Base-by-base conservation (phyloP, 2,113 vertebrate genomes). In the Periophthalmus modestus region DNA sequence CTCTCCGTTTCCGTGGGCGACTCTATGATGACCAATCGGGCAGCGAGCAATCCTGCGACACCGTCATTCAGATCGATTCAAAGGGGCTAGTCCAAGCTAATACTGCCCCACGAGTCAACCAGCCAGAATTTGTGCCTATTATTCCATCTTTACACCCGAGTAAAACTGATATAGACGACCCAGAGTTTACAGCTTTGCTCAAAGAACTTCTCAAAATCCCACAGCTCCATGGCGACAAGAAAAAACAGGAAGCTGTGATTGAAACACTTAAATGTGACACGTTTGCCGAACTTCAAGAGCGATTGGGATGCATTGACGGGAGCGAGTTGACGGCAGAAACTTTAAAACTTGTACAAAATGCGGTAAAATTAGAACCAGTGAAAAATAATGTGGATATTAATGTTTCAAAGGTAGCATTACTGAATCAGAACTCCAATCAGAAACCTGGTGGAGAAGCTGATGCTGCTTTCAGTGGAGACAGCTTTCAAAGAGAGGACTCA, bases 21-120 rank as follows among this genome's bases (percentile, higher is more conserved):
- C 28, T 62, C 15, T 93, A 94, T 0, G 97, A 96, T 84, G 96
- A 98, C 82, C 95, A 89, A 0, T 98, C 97, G 79, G 96, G 95
- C 83, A 98, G 96, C 0, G 96, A 98, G 72, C 97, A 98, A 90
- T 99, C 97, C 0, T 98, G 96, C 7, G 98, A 99, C 82, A 97
- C 98, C 0, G 95, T 99, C 85, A 96, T 99, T 90, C 96, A 97
- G 0, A 93, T 98, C 14, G 96, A 97, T 70, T 95, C 95, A 0
- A 94, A 97, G 0, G 96, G 97, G 68, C 94, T 94, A 2, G 94
- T 95, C 63, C 93, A 95, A 52, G 94, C 95, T 0, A 94, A 94
- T 85, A 94, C 93, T 78, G 92, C 95, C 7, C 91, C 95, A 21
- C 95, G 94, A 0, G 93, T 96, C 74, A 92, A 93, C 0, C 96